Base-by-base conservation (phyloP, 2,888 invertebrate genomes). In the Polydrusus pterygomalis region DNA sequence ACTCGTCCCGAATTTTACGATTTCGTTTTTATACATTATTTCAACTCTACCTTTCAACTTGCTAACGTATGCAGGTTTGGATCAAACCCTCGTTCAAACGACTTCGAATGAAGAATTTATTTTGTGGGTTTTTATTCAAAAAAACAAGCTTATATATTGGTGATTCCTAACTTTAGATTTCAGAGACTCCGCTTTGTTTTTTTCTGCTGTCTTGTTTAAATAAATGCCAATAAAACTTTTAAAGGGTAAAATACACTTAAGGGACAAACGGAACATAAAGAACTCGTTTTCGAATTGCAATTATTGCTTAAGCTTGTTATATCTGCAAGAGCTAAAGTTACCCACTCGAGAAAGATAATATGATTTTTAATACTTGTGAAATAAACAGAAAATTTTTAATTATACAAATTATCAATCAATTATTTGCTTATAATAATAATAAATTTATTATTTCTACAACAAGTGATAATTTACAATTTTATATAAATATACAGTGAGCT, bases 51-150 rank as follows among this genome's bases (percentile, higher is more conserved):
- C 54, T 20, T 25, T 25, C n/a, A 54, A 54, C 25, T 54, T 54
- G 54, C 54, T 8, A 54, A 54, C 54, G 54, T 30, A 20, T 25
- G n/a, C 54, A 54, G 15, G 54, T 54, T 54, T 54, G 7, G 54
- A 54, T 30, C 25, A 13, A 25, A 54, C 54, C n/a, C 25, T 54
- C 17, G 11, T 11, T 11, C 11, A 54, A 54, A 54, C 25, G 20
- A 54, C 13, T 25, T 11, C 54, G 13, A 10, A 25, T 54, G 25
- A n/a, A 13, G 17, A 25, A 30, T 54, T 54, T 54, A 54, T 25
- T 54, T 25, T 54, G 25, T 25, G 25, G 30, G n/a, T 13, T n/a
- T 51, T 51, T 49, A 49, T 17, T 49, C 2, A 9, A 49, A 25
- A 51, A 20, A 54, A 54, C 20, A 54, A 20, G 20, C 20, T 10